Evolutionary conservation across 2,797 vertebrate genomes (phyloP), one percentile per base, ranked within the genome.

Genomic region (Harpagifer antarcticus): DNA sequence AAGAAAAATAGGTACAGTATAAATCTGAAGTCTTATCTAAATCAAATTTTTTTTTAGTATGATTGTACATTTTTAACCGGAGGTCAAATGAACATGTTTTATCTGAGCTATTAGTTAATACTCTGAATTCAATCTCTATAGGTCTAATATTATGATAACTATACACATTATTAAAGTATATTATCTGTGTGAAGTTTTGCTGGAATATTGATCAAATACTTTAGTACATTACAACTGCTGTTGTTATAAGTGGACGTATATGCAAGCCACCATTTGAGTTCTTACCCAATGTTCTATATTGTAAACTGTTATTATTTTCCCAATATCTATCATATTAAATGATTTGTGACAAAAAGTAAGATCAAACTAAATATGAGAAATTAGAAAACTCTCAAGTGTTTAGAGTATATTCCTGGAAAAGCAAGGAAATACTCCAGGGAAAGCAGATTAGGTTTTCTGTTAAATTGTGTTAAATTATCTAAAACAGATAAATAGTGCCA

Each of bases 321-420:
- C 33, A 37, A 37, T 37, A 33, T 37, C 8, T 37, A 37, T 37
- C 33, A 37, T 37, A 9, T 37, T 9, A 37, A 37, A 37, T 37
- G 8, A 37, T 37, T 37, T 37, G 33, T 6, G 37, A 6, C 33
- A 37, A 37, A 23, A 50, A 40, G 14, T 9, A 49, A 43, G 3
- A 56, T 62, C 17, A 62, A 19, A 66, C 40, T 59, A 16, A 49
- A 50, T 17, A 10, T 55, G 64, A 60, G 15, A 47, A 47, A 10
- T 55, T 64, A 60, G 15, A 47, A 47, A 1, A 47, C 31, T 31
- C 48, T 37, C 9, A 9, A 37, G 33, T 37, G 6, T 37, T 37
- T 37, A 37, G 33, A 37, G 27, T 27, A 27, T 27, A 5, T 27
- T 27, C 27, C 27, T 27, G 27, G 27, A 37, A 37, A 37, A 37